phyloP scores from a whole-genome alignment of 2,797 vertebrate genomes.

The Siniperca obscura region DNA sequence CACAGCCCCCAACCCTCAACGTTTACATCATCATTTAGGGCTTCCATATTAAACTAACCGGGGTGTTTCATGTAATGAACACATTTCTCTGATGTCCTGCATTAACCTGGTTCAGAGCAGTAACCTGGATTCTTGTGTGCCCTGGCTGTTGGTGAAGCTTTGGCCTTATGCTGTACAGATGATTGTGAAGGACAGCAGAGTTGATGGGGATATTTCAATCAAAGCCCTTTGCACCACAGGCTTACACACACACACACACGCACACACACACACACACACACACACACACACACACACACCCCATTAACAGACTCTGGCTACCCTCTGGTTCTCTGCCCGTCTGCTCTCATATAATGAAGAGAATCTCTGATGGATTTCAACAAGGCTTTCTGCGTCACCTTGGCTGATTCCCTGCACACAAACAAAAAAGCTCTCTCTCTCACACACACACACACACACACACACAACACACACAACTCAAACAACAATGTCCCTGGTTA shows the following conservation, averaged over 20 bases:
- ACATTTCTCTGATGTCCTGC: background rate
- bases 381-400: conserved; percentile 38
- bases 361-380: conserved; percentile 45
- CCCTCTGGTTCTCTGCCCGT: conserved; percentile 16
- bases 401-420: conserved; percentile 17
- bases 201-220: conserved; percentile 46
- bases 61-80: background rate
- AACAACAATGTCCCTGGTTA: background rate
- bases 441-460: conserved; percentile 1
- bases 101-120: background rate
- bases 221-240: conserved; percentile 21
- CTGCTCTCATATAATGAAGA: conserved; percentile 41
- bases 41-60: too few relatives aligned
- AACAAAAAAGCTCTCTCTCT: background rate
- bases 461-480: background rate
- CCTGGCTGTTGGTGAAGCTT: background rate
- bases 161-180: conserved; percentile 21
- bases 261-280: conserved; percentile 21
- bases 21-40: too few relatives aligned
- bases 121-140: conserved; percentile 4
- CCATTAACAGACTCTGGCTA: conserved; percentile 8
- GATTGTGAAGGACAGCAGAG: conserved; percentile 37
- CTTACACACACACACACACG: conserved; percentile 6
- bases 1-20: too few relatives aligned
- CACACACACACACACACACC: conserved; percentile 16